Percentiles rank a stretch among this genome's conserved stretches.
Evolutionary conservation across 2,797 vertebrate species (phyloP).

Genomic region (Cephalopachus bancanus): DNA sequence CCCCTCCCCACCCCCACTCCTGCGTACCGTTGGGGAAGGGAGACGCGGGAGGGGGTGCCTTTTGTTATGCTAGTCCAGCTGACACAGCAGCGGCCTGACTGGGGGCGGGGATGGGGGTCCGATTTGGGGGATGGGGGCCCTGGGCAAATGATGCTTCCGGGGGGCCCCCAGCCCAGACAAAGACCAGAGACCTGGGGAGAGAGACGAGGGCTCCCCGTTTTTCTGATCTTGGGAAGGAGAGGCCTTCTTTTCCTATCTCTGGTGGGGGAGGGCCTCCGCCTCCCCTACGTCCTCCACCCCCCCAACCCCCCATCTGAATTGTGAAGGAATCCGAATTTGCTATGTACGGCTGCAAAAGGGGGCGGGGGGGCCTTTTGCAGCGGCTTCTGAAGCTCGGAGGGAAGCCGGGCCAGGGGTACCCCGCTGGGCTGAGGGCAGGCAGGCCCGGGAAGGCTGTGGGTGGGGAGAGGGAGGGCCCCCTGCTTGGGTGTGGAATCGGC

Average conservation of each 20-base stretch:
- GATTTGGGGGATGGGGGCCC: constrained; percentile 77
- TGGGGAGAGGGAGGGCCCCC: constrained; percentile 76
- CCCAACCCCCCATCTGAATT: constrained; percentile 72
- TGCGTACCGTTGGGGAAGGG: constrained; percentile 71
- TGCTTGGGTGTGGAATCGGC: constrained; percentile 81
- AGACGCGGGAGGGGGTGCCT: constrained; percentile 83
- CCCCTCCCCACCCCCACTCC: constrained; percentile 75
- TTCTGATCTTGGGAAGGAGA: constrained; percentile 72
- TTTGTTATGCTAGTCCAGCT: constrained; percentile 85
- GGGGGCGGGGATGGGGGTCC: constrained; percentile 81
- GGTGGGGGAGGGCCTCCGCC: constrained; percentile 74
- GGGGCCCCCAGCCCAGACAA: constrained; percentile 80
- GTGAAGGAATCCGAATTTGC: constrained; percentile 84
- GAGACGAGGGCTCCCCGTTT: constrained; percentile 77
- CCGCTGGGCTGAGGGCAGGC: constrained; percentile 68
- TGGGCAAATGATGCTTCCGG: constrained; percentile 75
- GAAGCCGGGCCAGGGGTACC: constrained; percentile 54
- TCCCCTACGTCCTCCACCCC: constrained; percentile 66
- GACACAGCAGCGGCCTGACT: constrained; percentile 82
- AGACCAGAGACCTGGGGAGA: constrained; percentile 71
- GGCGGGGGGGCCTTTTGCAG: constrained; percentile 42
- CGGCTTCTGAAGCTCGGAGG: constrained; percentile 72
- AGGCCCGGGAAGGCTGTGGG: constrained; percentile 65
- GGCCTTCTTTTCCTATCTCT: constrained; percentile 80
- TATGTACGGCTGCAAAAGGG: constrained; percentile 68